Percentiles rank a stretch among this genome's conserved stretches.
These are phyloP conservation scores for Pycnomerus fuliginosus DNA, from an alignment of 2,888 invertebrate genomes.

Conservation along the genomic window DNA sequence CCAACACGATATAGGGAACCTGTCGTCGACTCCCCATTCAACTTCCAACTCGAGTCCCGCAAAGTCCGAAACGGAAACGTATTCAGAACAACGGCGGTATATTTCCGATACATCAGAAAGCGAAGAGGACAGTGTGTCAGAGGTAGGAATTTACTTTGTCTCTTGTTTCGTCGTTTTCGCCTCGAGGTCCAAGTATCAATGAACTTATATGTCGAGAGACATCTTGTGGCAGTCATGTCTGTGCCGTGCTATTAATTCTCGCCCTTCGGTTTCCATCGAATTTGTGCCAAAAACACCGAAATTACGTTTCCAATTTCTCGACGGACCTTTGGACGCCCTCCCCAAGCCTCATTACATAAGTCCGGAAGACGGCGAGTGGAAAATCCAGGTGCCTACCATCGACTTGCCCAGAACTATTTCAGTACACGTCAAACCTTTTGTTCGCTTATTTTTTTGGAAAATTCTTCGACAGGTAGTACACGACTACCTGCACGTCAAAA, in stretches of 20 bases:
- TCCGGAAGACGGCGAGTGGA: constrained; percentile 1
- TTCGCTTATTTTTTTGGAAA: constrained; percentile 8
- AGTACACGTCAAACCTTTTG: constrained; percentile 16
- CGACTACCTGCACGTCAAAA: constrained; percentile 17
- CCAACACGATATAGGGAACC: constrained; percentile 64
- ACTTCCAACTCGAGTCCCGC: constrained; percentile 75
- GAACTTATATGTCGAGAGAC: constrained; percentile 62
- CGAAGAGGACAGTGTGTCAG: constrained; percentile 94
- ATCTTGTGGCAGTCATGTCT: constrained; percentile 57
- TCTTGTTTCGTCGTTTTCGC: constrained; percentile 41
- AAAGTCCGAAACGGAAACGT: constrained; percentile 85
- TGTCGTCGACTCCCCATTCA: constrained; percentile 81
- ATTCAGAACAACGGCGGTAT: constrained; percentile 83
- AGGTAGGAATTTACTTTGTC: constrained; percentile 66
- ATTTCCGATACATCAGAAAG: constrained; percentile 94
- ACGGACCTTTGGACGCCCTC: constrained; percentile 1
- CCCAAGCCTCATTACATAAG: constrained; percentile 9
- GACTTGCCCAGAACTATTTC: constrained; percentile 18
- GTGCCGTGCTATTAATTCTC: constrained; percentile 21
- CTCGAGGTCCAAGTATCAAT: constrained; percentile 54
- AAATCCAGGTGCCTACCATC: constrained; percentile 12
- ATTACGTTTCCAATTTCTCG: constrained; percentile 3
- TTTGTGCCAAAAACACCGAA: constrained; percentile 10
- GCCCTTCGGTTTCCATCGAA: constrained; percentile 13
- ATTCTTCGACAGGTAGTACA: constrained; percentile 9